Percentiles rank a stretch among this genome's conserved stretches.
Evolutionary conservation across 1,140 invertebrate genomes (phyloP).

Genomic region (Acyrthosiphon pisum): DNA sequence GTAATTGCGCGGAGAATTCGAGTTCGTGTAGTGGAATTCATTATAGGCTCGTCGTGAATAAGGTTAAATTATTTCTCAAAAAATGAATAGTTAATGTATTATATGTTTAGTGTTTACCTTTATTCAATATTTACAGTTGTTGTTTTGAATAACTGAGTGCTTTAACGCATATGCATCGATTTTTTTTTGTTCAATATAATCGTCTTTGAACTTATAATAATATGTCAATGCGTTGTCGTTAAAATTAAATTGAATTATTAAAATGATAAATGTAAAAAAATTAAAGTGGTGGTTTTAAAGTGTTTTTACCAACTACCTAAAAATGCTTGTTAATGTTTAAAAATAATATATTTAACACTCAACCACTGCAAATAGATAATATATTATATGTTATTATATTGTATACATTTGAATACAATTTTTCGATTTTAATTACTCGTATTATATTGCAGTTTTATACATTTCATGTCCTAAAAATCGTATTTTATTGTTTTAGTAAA

Average conservation of each 20-base stretch:
- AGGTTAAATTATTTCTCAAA: not conserved
- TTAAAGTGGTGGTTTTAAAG: not conserved
- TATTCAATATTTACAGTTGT: not conserved
- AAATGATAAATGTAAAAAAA: not conserved
- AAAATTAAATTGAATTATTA: not conserved
- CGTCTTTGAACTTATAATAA: not conserved
- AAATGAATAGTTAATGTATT: not conserved
- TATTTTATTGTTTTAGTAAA: not conserved
- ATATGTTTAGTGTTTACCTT: not conserved
- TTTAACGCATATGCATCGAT: not conserved
- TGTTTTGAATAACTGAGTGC: not conserved
- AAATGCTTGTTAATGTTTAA: not conserved
- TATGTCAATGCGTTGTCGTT: not conserved
- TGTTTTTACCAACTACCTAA: not conserved
- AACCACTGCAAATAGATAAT: not conserved
- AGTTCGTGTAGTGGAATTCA: not conserved
- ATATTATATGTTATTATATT: not conserved
- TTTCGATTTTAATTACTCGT: not conserved
- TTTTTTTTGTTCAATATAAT: not conserved
- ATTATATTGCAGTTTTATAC: not conserved
- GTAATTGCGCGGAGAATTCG: not conserved
- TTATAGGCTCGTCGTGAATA: not conserved
- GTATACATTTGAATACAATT: not conserved
- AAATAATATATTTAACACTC: not conserved
- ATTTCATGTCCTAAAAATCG: not conserved